phyloP scores from a whole-genome alignment of 2,113 vertebrate species.

The Phyllostomus discolor region DNA sequence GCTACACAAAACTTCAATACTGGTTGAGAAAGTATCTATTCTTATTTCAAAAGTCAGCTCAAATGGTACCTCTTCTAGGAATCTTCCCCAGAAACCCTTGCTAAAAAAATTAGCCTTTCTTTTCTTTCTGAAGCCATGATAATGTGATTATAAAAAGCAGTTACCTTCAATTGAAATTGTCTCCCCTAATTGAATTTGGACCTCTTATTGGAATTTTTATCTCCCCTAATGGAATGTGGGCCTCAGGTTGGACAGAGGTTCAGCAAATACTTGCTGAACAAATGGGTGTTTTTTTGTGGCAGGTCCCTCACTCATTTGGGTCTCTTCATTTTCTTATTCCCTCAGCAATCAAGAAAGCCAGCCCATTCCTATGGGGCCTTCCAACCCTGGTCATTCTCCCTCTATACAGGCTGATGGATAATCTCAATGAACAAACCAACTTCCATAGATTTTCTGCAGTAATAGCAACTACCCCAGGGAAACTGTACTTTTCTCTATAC shows the following conservation, averaged over 20 bases:
- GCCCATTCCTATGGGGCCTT: neutral
- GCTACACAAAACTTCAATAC: neutral
- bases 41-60: neutral
- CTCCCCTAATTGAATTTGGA: neutral
- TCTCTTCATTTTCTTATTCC: neutral
- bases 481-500: neutral
- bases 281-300: neutral
- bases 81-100: neutral
- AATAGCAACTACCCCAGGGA: neutral
- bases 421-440: neutral
- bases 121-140: neutral
- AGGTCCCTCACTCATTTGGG: neutral
- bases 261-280: neutral
- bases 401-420: neutral
- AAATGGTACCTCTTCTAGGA: neutral
- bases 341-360: neutral
- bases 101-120: neutral
- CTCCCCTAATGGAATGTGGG: neutral
- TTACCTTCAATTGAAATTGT: neutral
- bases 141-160: neutral
- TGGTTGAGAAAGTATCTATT: neutral
- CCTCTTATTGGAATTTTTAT: neutral
- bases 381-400: neutral
- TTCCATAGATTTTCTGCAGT: neutral
- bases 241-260: neutral